A percentile compares a stretch with the other conserved stretches of the same genome.
Evolutionary conservation across 2,113 vertebrate genomes (phyloP).

Genomic region (Macaca mulatta): DNA sequence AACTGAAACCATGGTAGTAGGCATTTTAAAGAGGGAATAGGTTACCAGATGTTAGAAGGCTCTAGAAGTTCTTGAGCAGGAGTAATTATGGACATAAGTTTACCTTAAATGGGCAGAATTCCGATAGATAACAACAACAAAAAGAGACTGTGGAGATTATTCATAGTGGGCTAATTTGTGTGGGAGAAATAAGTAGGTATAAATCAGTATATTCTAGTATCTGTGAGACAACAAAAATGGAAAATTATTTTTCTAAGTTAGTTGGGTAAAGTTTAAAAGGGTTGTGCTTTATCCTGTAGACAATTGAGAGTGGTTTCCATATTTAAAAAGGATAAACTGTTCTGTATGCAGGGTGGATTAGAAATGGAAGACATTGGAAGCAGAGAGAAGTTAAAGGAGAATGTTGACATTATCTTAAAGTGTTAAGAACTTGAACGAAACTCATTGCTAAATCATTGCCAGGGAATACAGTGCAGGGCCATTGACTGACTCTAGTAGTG

Average conservation of each 20-base stretch:
- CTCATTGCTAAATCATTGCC: background rate
- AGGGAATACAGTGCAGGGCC: background rate
- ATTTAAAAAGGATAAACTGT: background rate
- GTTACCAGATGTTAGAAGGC: background rate
- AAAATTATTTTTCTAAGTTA: background rate
- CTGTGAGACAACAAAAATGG: background rate
- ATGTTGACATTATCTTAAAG: background rate
- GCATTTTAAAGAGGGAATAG: background rate
- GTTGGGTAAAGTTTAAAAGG: background rate
- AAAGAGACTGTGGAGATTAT: background rate
- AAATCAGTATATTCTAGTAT: background rate
- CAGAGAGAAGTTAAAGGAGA: background rate
- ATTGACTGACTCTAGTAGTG: background rate
- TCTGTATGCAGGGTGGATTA: background rate
- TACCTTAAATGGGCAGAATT: background rate
- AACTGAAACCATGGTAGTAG: background rate
- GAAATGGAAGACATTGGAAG: background rate
- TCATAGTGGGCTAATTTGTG: background rate
- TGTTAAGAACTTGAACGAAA: background rate
- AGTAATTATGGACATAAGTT: background rate
- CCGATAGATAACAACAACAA: background rate
- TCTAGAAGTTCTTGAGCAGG: background rate
- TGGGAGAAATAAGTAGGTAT: background rate
- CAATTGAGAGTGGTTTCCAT: background rate
- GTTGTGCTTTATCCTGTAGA: background rate